phyloP scores from a whole-genome alignment of 2,888 invertebrate species.

The Trissoscelio sp. region DNA sequence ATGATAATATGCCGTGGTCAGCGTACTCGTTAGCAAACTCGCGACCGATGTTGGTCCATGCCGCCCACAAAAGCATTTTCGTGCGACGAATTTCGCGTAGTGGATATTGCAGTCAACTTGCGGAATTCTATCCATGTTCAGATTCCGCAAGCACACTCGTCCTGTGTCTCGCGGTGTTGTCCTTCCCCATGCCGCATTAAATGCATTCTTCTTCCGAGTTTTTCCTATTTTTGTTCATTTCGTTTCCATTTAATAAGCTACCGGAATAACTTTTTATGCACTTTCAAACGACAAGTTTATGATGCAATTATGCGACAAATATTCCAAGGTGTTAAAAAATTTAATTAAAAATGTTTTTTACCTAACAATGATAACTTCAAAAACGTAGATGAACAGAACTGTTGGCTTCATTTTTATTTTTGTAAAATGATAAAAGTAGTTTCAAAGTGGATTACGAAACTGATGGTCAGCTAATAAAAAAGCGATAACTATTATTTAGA shows the following conservation, averaged over 20 bases:
- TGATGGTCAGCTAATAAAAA: constrained; percentile 5
- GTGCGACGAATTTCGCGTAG: constrained; percentile 59
- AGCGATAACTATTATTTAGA: constrained; percentile 21
- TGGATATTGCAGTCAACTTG: constrained; percentile 58
- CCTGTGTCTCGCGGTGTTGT: constrained; percentile 10
- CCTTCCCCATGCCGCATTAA: constrained; percentile 47
- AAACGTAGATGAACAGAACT: too few species aligned
- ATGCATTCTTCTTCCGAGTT: constrained; percentile 46
- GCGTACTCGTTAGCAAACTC: constrained; percentile 45
- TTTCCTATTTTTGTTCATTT: constrained; percentile 7
- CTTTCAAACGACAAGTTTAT: not conserved
- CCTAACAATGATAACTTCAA: too few species aligned
- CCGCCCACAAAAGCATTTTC: constrained; percentile 48
- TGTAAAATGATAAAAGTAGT: not conserved
- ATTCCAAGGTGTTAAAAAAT: not conserved
- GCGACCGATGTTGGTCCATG: constrained; percentile 36
- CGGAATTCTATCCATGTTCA: constrained; percentile 57
- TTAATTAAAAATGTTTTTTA: too few species aligned
- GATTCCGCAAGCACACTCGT: constrained; percentile 37
- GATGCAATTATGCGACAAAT: not conserved
- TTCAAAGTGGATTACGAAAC: not conserved
- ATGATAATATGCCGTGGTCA: constrained; percentile 47
- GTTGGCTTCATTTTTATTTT: not conserved
- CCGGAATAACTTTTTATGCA: not conserved
- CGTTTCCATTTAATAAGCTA: constrained; percentile 15